Evolutionary conservation across 1,140 invertebrate species (phyloP).

Genomic region (Zaprionus camerounensis): DNA sequence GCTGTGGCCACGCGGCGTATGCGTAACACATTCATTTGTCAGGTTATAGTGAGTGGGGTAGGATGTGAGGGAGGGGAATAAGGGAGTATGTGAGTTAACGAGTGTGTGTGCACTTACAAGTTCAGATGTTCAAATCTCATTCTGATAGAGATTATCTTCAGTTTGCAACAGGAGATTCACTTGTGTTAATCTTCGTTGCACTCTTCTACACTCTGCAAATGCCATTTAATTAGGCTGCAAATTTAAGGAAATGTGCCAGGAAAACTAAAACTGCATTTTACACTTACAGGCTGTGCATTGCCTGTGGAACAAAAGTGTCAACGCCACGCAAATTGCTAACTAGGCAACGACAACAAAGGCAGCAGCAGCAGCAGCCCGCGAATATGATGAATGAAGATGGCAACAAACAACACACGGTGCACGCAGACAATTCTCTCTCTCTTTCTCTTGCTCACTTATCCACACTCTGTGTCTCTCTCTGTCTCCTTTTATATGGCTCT

Average conservation of each 20-base stretch:
- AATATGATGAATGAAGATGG: conserved; percentile 60
- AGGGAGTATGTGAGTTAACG: neutral
- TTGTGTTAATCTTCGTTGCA: neutral
- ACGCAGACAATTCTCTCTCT: conserved; percentile 6
- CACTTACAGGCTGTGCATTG: neutral
- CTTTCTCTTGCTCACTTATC: neutral
- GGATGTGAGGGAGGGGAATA: no score
- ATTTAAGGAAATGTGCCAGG: conserved; percentile 1
- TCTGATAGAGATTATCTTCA: neutral
- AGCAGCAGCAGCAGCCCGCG: conserved; percentile 24
- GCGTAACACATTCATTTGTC: conserved; percentile 25
- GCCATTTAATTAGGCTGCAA: neutral
- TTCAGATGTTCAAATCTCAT: neutral
- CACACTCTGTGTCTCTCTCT: neutral
- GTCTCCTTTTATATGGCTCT: no score
- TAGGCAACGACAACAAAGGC: conserved; percentile 1
- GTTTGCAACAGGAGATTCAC: neutral
- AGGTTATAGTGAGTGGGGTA: neutral
- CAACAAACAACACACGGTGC: conserved; percentile 25
- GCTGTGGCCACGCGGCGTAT: conserved; percentile 31
- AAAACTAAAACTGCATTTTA: conserved; percentile 17
- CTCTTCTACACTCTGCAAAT: neutral
- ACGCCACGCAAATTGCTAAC: conserved; percentile 26
- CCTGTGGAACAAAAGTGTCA: conserved; percentile 34
- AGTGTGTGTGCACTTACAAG: neutral